Conservation (phyloP, 2,888 invertebrate genomes). For the Noctua comes region DNA sequence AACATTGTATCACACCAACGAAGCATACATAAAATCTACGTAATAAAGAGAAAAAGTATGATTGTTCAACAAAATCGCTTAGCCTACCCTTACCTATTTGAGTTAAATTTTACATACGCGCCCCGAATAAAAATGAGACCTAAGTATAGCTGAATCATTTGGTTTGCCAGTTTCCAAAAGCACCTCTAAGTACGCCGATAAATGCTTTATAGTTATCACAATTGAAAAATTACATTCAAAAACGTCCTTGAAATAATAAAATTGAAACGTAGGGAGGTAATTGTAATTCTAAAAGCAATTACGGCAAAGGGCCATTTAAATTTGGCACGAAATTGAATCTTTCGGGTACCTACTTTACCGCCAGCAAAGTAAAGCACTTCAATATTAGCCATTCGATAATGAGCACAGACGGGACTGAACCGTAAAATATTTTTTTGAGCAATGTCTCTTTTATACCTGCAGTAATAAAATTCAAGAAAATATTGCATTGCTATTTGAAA, state of each 20-base stretch:
- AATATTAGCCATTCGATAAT: constrained; percentile 25
- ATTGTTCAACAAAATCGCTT: neutral
- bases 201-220: constrained; percentile 1
- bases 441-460: neutral
- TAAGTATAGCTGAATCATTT: neutral
- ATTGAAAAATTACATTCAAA: constrained; percentile 22
- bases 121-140: neutral
- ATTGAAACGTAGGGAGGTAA: constrained; percentile 31
- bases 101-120: neutral
- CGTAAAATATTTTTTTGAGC: constrained; percentile 1
- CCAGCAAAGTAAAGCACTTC: constrained; percentile 1
- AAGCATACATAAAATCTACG: neutral
- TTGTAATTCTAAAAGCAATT: constrained; percentile 48
- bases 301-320: constrained; percentile 50
- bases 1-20: neutral
- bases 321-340: constrained; percentile 56
- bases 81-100: neutral
- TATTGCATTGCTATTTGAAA: constrained; percentile 23
- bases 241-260: constrained; percentile 33
- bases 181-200: neutral
- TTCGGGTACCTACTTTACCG: constrained; percentile 19
- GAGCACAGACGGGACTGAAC: neutral
- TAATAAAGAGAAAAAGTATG: neutral
- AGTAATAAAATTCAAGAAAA: constrained; percentile 13
- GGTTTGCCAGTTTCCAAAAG: neutral